Conservation (phyloP, 2,113 vertebrate species). For the Vulpes lagopus region DNA sequence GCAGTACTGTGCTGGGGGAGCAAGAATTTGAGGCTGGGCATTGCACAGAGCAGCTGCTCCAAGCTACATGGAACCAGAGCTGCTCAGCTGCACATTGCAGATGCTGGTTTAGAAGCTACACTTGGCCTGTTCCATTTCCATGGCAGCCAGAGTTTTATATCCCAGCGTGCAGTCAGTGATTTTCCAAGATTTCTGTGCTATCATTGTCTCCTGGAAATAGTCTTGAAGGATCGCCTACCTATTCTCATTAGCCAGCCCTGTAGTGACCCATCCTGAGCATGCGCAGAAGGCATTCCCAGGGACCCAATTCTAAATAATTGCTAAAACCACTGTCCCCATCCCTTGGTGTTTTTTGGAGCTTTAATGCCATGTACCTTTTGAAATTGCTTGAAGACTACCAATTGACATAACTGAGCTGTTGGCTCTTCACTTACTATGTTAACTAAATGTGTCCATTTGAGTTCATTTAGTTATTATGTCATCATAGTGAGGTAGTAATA, state of each 20-base stretch:
- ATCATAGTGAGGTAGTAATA: neutral
- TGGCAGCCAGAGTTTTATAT: neutral
- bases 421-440: neutral
- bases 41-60: neutral
- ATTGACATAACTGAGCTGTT: neutral
- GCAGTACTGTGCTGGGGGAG: neutral
- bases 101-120: neutral
- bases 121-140: neutral
- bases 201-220: neutral
- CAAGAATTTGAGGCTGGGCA: neutral
- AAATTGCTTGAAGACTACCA: neutral
- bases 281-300: neutral
- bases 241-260: neutral
- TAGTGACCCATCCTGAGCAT: neutral
- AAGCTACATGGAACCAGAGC: neutral
- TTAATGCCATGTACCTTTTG: neutral
- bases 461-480: neutral
- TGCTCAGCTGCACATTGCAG: rapidly evolving
- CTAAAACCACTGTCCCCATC: neutral
- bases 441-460: neutral
- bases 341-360: neutral
- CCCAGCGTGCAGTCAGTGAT: neutral
- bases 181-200: constrained; percentile 57
- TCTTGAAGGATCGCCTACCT: neutral
- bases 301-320: neutral